Base-by-base conservation (phyloP, 2,888 invertebrate genomes). In the Drosophila melanosoma region DNA sequence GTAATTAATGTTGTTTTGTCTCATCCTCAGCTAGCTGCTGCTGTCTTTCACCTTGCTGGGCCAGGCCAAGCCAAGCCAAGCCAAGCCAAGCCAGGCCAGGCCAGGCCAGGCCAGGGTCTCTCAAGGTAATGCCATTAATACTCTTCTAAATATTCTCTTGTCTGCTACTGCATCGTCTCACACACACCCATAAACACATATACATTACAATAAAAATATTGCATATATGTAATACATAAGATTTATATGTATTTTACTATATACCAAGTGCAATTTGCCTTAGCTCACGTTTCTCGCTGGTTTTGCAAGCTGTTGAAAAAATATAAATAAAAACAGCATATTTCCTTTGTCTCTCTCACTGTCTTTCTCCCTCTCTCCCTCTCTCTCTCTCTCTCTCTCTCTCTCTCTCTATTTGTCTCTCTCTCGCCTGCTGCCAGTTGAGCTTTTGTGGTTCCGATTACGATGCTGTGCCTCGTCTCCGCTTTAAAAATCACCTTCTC, bases 1-100 rank as follows among this genome's bases (percentile, higher is more conserved):
- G 81, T 79, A 89, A 89, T 89, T 89, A 89, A 83, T 79, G 82
- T 76, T 76, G 29, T 29, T 82, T 69, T 82, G 53, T 60, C 35
- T 32, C 51, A 51, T 52, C 35, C 42, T n/a, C 12, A 52, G 45
- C 45, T 23, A 3, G 20, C 45, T 45, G 60, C 74, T 89, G 88
- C 74, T 87, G 86, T 89, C 77, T 82, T 89, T 87, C 78, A 86
- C 81, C 81, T 81, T 68, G 58, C 69, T 45, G 17, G 32, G 7
- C 49, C 38, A 8, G 29, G 26, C 38, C 17, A 17, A 10, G 33
- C 33, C 33, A 33, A 8, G 36, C 36, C 38, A 17, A 12, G 23
- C 20, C 59, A 40, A n/a, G n/a, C n/a, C n/a, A n/a, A n/a, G 7
- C 49, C 38, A 8, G 29, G 26, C 38, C 17, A 17, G 3, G 33